Percentiles rank a stretch among this genome's conserved stretches.
Conservation (phyloP, 2,888 invertebrate genomes). For the Zygogramma bicolorata region DNA sequence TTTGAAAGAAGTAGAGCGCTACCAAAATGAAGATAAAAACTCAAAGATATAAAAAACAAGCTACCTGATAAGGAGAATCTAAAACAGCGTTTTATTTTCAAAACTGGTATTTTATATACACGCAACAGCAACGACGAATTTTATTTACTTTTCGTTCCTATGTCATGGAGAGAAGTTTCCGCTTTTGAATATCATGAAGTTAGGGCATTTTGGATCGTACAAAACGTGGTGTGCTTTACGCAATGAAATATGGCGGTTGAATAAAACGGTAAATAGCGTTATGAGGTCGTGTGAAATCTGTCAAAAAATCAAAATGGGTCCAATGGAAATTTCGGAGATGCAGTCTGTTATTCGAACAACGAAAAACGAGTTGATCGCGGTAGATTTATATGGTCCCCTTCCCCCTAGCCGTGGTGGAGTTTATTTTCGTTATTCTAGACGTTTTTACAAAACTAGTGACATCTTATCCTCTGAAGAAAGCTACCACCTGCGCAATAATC, state of each 20-base stretch:
- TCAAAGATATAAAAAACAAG: background rate
- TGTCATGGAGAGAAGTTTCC: background rate
- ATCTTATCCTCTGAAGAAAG: conserved; percentile 24
- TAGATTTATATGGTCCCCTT: too few species aligned
- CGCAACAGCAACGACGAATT: background rate
- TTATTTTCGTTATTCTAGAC: conserved; percentile 34
- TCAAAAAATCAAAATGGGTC: conserved; percentile 9
- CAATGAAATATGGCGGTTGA: conserved; percentile 26
- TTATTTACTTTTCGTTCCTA: background rate
- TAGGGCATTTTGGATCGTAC: conserved; percentile 30
- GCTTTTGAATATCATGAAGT: conserved; percentile 19
- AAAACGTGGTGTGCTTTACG: conserved; percentile 22
- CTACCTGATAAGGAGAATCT: background rate
- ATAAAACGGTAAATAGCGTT: conserved; percentile 18
- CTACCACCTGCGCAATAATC: conserved; percentile 24
- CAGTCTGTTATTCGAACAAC: background rate
- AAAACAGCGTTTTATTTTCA: background rate
- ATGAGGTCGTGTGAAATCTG: conserved; percentile 30
- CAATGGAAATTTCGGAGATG: background rate
- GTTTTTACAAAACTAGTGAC: conserved; percentile 38
- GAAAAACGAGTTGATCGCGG: background rate
- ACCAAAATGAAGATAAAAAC: background rate
- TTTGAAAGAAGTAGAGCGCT: background rate
- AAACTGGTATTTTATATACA: background rate
- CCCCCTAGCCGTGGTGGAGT: too few species aligned